Evolutionary conservation across 2,113 vertebrate genomes (phyloP).

Genomic region (Caranx ignobilis): DNA sequence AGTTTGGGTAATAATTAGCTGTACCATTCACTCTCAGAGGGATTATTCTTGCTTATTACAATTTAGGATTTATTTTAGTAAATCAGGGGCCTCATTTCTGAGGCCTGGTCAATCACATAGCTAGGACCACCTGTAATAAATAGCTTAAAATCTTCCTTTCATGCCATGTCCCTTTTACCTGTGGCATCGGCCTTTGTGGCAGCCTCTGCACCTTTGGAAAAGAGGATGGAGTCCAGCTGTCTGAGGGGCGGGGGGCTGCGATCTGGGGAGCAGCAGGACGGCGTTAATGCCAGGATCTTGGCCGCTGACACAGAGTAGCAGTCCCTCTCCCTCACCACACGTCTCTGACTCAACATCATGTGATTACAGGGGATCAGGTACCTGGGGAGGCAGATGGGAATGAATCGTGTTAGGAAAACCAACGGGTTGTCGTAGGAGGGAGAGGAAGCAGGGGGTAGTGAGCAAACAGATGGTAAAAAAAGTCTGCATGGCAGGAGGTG

Average conservation of each 20-base stretch:
- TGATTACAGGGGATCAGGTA: conserved; percentile 98
- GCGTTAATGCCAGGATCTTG: conserved; percentile 92
- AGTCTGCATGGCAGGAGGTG: conserved; percentile 13
- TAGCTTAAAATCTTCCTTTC: background rate
- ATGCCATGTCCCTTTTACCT: conserved; percentile 27
- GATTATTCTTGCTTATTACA: background rate
- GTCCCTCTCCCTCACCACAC: conserved; percentile 92
- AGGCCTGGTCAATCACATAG: background rate
- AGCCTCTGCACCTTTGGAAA: conserved; percentile 85
- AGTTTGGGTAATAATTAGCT: background rate
- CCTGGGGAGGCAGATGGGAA: conserved; percentile 77
- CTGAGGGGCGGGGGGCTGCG: conserved; percentile 87
- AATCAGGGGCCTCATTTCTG: too few species aligned
- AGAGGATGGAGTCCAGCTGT: conserved; percentile 90
- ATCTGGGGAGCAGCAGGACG: conserved; percentile 91
- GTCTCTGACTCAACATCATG: conserved; percentile 96
- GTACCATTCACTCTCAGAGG: background rate
- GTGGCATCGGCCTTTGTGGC: conserved; percentile 29
- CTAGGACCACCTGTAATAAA: background rate
- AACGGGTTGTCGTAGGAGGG: conserved; percentile 11
- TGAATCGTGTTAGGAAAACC: conserved; percentile 44
- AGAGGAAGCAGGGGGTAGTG: background rate
- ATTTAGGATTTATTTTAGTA: too few species aligned
- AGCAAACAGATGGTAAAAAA: conserved; percentile 30
- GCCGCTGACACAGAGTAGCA: conserved; percentile 94